Evolutionary conservation across 2,888 invertebrate genomes (phyloP).

Genomic region (Cecidostiba fungosa): DNA sequence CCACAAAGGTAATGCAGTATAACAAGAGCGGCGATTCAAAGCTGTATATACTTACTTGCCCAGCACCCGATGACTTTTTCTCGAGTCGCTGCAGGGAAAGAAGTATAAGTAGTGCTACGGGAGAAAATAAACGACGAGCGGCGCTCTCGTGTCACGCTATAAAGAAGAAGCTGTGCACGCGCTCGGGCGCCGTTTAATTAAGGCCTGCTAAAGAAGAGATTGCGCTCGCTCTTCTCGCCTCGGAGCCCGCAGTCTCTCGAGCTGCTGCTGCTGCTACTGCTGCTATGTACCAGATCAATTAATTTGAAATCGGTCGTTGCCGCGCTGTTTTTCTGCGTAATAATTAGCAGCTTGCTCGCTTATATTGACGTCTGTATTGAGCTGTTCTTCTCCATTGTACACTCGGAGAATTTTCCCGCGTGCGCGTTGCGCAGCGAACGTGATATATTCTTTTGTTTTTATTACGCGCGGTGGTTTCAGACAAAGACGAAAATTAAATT

Average conservation of each 20-base stretch:
- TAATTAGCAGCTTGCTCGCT: background rate
- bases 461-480: no score
- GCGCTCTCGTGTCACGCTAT: background rate
- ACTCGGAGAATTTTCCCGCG: no score
- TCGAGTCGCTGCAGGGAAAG: conserved; percentile 2
- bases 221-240: background rate
- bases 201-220: conserved; percentile 22
- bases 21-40: background rate
- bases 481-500: no score
- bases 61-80: conserved; percentile 14
- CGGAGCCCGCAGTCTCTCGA: background rate
- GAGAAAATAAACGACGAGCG: conserved; percentile 32
- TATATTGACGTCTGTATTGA: no score
- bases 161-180: conserved; percentile 10
- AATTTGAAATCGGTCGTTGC: conserved; percentile 19
- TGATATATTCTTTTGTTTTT: no score
- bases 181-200: conserved; percentile 56
- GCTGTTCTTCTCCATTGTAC: no score
- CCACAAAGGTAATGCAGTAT: no score
- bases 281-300: no score
- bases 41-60: no score
- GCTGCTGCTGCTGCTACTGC: no score
- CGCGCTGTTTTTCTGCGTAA: background rate
- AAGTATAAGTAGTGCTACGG: background rate
- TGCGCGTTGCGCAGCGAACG: no score